phyloP scores from a whole-genome alignment of 2,113 vertebrate genomes.

The Myotis davidii region DNA sequence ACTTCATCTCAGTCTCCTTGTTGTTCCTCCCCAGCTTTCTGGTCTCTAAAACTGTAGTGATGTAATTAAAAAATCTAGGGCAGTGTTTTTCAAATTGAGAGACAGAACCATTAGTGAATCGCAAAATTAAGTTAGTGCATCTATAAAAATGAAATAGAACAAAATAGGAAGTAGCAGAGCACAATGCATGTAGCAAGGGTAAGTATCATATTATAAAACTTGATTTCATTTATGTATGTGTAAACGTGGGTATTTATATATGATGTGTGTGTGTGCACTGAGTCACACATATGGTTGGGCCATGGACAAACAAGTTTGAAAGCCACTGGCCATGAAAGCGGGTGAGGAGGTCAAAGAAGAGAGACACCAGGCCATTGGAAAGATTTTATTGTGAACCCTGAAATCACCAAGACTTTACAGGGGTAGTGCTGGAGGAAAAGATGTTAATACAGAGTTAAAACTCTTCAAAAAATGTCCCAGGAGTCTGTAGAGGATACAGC shows the following conservation, averaged over 20 bases:
- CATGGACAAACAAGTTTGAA: neutral
- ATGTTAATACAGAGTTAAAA: neutral
- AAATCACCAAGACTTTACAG: neutral
- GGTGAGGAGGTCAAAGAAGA: neutral
- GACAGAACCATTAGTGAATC: neutral
- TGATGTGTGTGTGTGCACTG: neutral
- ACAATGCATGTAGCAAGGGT: neutral
- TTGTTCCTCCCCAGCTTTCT: neutral
- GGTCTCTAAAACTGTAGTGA: neutral
- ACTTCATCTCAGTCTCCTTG: neutral
- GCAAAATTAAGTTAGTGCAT: neutral
- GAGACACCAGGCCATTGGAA: neutral
- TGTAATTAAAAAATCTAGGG: neutral
- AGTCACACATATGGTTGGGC: neutral
- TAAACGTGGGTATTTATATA: neutral
- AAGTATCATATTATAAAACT: neutral
- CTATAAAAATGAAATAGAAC: neutral
- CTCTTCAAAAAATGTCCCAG: neutral
- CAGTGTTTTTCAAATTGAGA: constrained; percentile 20
- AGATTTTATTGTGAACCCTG: neutral
- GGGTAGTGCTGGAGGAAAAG: neutral
- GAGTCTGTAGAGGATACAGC: neutral
- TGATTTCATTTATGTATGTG: neutral
- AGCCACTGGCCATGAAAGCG: neutral
- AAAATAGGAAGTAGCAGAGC: neutral